Evolutionary conservation across 2,888 invertebrate species (phyloP), one percentile per base, ranked within the genome.

Genomic region (Papilio elwesi): DNA sequence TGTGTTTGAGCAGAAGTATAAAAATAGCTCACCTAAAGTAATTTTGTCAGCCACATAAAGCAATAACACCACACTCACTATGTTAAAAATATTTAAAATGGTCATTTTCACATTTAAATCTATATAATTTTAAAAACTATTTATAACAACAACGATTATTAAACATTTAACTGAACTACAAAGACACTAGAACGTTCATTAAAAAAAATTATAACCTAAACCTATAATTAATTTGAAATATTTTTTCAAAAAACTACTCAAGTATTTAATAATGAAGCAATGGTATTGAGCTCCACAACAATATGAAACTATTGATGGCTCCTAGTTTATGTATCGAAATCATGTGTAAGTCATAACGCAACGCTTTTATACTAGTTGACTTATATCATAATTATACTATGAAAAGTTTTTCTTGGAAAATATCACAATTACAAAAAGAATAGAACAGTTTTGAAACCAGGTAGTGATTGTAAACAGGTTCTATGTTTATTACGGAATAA

Each of bases 361-460:
- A 64, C 16, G 57, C 64, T 55, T 63, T 68, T 73, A 68, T 72
- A 68, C 43, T 63, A 47, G 36, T 49, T 47, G 11, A 49, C 43
- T 63, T 43, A 38, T 43, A 26, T 26, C 48, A 62, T 47, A 9
- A 16, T 66, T 48, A 36, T 0, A 68, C 49, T 67, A 62, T 38
- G 55, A 9, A 69, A 59, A 49, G 51, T 38, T 9, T 64, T 74
- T 74, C 68, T 36, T 48, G 26, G 59, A 72, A 70, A 65, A 67
- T 57, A 74, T 66, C 36, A 66, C 72, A 73, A 43, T 53, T 10
- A 11, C 7, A 43, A 12, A 59, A 49, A 53, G 52, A 67, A 55
- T 68, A 68, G 26, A 51, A 57, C 11, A 43, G 49, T 73, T 64
- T 72, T 68, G 68, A 49, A 68, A 72, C 43, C n/a, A 15, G n/a